phyloP scores from a whole-genome alignment of 2,888 invertebrate genomes.

The Tipula vernalis region DNA sequence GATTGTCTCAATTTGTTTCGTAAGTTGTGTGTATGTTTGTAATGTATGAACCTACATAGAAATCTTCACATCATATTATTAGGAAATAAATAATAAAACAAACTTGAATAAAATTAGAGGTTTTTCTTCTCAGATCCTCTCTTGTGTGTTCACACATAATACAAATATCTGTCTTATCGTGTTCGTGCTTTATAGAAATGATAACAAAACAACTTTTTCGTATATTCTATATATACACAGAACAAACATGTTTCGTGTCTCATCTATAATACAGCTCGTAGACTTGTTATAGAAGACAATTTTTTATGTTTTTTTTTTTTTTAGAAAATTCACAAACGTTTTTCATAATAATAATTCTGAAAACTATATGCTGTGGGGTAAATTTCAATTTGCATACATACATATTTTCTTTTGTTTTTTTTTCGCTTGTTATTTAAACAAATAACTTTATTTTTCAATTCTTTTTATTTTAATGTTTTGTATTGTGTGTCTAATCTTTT shows the following conservation, averaged over 20 bases:
- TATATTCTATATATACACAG: neutral
- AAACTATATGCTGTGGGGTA: neutral
- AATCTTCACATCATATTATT: neutral
- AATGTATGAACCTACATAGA: neutral
- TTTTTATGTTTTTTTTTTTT: neutral
- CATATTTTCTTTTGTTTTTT: neutral
- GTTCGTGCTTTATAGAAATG: neutral
- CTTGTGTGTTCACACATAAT: neutral
- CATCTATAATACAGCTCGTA: neutral
- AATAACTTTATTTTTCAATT: neutral
- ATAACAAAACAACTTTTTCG: neutral
- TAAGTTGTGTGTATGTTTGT: neutral
- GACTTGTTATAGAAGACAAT: neutral
- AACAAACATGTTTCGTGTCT: neutral
- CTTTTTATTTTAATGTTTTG: neutral
- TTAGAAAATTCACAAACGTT: neutral
- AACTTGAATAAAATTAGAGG: neutral
- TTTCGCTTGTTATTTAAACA: neutral
- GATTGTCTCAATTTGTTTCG: neutral
- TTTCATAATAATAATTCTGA: neutral
- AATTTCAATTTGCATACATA: neutral
- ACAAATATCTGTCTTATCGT: neutral
- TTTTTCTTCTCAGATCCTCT: neutral
- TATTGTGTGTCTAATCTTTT: neutral
- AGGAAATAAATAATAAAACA: neutral